A percentile compares a stretch with the other conserved stretches of the same genome.
These are phyloP conservation scores for Cyclura pinguis DNA, from an alignment of 2,797 vertebrate species.

Conservation along the genomic window DNA sequence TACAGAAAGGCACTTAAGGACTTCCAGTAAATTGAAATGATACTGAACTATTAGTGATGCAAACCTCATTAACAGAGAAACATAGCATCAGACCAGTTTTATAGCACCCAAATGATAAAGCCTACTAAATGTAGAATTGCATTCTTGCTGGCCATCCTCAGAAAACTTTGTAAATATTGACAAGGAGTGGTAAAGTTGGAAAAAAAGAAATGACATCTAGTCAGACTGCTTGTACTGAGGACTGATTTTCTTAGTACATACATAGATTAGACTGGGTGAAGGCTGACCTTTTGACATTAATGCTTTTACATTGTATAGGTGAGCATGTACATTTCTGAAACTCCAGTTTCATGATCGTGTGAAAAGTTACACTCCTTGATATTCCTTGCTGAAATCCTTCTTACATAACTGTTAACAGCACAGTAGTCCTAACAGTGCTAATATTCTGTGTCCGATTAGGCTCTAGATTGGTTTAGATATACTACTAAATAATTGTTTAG, in stretches of 20 bases:
- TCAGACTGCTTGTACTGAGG: background rate
- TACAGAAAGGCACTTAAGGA: conserved; percentile 20
- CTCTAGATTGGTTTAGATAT: background rate
- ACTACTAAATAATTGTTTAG: too few relatives aligned
- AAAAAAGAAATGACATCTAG: background rate
- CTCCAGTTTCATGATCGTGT: background rate
- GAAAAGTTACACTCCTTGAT: background rate
- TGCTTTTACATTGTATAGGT: background rate
- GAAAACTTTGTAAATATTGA: conserved; percentile 1
- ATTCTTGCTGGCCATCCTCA: background rate
- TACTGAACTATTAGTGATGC: conserved; percentile 1
- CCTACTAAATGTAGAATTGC: background rate
- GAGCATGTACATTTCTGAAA: background rate
- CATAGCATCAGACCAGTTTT: conserved; percentile 7
- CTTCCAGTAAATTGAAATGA: background rate
- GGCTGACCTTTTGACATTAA: background rate
- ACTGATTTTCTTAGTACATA: background rate
- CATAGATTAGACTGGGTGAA: background rate
- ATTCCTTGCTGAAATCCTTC: background rate
- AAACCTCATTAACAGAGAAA: fast-evolving
- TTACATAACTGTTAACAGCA: background rate
- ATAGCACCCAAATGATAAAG: background rate
- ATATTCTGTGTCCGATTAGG: background rate
- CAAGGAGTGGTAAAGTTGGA: background rate
- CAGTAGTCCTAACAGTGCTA: background rate